These are phyloP conservation scores for Diaprepes abbreviatus DNA, from an alignment of 2,888 invertebrate genomes.

Conservation along the genomic window DNA sequence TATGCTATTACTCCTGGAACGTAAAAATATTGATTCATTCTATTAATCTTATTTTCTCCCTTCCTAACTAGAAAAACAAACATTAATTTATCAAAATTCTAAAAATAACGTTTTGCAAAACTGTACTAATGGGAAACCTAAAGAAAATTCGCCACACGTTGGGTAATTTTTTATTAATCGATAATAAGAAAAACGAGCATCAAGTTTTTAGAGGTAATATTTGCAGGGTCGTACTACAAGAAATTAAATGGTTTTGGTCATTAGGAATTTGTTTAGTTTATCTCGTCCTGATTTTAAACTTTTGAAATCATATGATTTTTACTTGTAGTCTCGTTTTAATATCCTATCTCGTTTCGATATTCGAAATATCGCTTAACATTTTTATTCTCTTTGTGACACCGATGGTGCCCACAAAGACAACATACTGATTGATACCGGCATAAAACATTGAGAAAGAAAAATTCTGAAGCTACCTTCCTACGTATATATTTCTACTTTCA, in stretches of 20 bases:
- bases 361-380: too few relatives aligned
- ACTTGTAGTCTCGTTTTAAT: too few relatives aligned
- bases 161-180: conserved; percentile 1
- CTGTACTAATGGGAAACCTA: background rate
- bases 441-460: too few relatives aligned
- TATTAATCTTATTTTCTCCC: background rate
- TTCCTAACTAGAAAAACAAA: background rate
- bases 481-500: too few relatives aligned
- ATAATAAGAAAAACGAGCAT: background rate
- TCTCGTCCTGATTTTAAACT: background rate
- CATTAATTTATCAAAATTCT: background rate
- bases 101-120: conserved; percentile 16
- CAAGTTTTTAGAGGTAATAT: background rate
- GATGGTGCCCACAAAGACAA: too few relatives aligned
- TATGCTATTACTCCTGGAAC: too few relatives aligned
- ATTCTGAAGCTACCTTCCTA: too few relatives aligned
- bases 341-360: too few relatives aligned
- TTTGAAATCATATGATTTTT: too few relatives aligned
- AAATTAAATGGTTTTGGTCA: too few relatives aligned
- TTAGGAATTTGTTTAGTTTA: background rate
- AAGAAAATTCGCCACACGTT: background rate
- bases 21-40: background rate
- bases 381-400: too few relatives aligned
- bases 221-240: background rate
- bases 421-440: too few relatives aligned